A percentile compares a stretch with the other conserved stretches of the same genome.
Conservation (phyloP, 2,888 invertebrate species). For the Callinectes sapidus region DNA sequence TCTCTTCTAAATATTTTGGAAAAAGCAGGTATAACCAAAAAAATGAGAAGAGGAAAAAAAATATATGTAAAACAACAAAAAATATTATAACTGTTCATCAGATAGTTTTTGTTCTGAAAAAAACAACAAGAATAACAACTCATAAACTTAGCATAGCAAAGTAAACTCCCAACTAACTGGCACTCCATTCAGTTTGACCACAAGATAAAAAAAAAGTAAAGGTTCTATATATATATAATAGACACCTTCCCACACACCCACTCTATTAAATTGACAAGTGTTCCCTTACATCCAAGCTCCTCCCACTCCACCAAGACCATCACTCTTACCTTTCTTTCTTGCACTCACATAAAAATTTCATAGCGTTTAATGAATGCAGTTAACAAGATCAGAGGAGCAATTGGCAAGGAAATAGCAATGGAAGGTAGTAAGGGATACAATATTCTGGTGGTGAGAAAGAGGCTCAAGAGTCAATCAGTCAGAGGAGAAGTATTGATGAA, state of each 20-base stretch:
- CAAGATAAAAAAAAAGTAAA: not conserved
- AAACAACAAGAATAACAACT: not conserved
- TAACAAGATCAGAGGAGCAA: no score
- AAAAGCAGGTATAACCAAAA: not conserved
- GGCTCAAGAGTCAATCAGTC: no score
- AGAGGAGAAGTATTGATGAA: no score
- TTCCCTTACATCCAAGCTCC: not conserved
- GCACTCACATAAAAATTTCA: no score
- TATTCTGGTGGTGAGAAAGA: no score
- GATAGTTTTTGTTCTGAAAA: not conserved
- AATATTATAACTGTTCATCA: not conserved
- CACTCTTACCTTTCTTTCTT: no score
- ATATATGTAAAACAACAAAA: not conserved
- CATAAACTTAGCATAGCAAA: not conserved
- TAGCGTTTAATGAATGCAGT: no score
- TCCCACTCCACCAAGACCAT: no score
- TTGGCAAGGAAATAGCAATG: no score
- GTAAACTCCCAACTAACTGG: not conserved
- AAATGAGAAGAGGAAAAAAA: not conserved
- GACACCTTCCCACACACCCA: not conserved
- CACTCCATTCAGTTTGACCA: not conserved
- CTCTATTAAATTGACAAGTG: not conserved
- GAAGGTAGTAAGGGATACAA: no score
- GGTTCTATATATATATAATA: not conserved
- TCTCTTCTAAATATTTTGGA: not conserved